A percentile compares a stretch with the other conserved stretches of the same genome.
Conservation (phyloP, 2,113 vertebrate genomes). For the zebrafish (Danio rerio) region GRCz12tu NC_133197.1:15738501-15739000, state of each 20-base stretch:
- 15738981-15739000: conserved; percentile 31
- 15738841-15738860: conserved; percentile 47
- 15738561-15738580: not conserved
- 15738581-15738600: conserved; percentile 24
- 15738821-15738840: conserved; percentile 35
- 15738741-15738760: conserved; percentile 23
- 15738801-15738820: conserved; percentile 31
- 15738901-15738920: conserved; percentile 53
- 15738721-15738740: conserved; percentile 26
- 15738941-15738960: conserved; percentile 24
- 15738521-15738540: not conserved
- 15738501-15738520: not conserved
- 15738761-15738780: not conserved
- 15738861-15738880: conserved; percentile 32
- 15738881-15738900: conserved; percentile 37
- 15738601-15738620: conserved; percentile 45
- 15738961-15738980: conserved; percentile 20
- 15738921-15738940: conserved; percentile 46
- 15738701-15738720: conserved; percentile 4
- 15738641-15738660: not conserved
- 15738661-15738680: not conserved
- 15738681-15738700: not conserved
- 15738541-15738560: not conserved
- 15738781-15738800: conserved; percentile 28
- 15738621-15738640: conserved; percentile 25